A percentile compares a stretch with the other conserved stretches of the same genome.
Conservation (phyloP, 1,140 invertebrate species). For the Atopsyche davidsoni region DNA sequence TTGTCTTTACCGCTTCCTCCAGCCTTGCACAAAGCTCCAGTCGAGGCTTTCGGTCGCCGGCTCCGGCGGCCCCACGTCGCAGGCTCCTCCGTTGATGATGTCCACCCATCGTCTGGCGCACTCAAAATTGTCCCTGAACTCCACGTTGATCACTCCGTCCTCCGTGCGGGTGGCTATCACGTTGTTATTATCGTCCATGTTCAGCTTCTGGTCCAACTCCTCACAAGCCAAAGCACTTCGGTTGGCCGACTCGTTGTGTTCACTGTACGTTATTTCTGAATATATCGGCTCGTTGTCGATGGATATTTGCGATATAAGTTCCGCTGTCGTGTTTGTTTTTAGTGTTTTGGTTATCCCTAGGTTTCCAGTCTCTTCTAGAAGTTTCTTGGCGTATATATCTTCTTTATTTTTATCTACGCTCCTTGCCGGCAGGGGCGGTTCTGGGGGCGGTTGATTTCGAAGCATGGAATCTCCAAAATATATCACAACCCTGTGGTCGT, state of each 20-base stretch:
- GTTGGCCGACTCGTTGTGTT: slow-evolving; percentile 38
- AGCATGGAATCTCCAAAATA: slow-evolving; percentile 62
- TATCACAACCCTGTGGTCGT: slow-evolving; percentile 60
- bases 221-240: slow-evolving; percentile 38
- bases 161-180: slow-evolving; percentile 34
- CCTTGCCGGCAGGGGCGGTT: slow-evolving; percentile 33
- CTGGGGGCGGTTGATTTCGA: slow-evolving; percentile 41
- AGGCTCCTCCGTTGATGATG: slow-evolving; percentile 45
- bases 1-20: slow-evolving; percentile 53
- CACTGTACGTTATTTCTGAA: slow-evolving; percentile 38
- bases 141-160: slow-evolving; percentile 57
- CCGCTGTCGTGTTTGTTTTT: slow-evolving; percentile 39
- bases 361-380: slow-evolving; percentile 38
- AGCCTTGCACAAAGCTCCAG: slow-evolving; percentile 69
- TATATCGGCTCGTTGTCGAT: slow-evolving; percentile 44
- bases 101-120: slow-evolving; percentile 54
- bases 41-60: slow-evolving; percentile 51
- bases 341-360: slow-evolving; percentile 35
- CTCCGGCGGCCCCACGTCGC: slow-evolving; percentile 44
- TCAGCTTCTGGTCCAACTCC: slow-evolving; percentile 31
- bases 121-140: slow-evolving; percentile 59
- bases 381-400: slow-evolving; percentile 43
- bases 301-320: slow-evolving; percentile 41
- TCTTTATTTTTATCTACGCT: slow-evolving; percentile 37
- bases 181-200: slow-evolving; percentile 33